Percentiles rank a stretch among this genome's conserved stretches.
phyloP scores from a whole-genome alignment of 2,113 vertebrate genomes.

The Amblyornis subalaris region DNA sequence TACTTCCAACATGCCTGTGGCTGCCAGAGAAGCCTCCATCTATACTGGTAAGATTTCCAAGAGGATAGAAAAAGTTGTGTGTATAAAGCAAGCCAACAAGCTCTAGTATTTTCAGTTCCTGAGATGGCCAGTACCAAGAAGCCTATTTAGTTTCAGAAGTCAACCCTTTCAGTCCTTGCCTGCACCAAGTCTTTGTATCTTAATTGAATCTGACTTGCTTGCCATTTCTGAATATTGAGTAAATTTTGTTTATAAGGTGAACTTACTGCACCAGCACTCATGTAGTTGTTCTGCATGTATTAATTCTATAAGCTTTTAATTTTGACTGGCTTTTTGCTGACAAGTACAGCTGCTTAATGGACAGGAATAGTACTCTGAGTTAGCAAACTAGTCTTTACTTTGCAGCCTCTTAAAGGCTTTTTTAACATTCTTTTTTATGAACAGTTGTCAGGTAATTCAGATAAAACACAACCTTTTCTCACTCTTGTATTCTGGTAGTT shows the following conservation, averaged over 20 bases:
- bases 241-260: neutral
- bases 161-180: neutral
- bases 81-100: neutral
- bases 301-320: neutral
- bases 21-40: constrained; percentile 97
- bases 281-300: neutral
- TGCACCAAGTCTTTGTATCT: neutral
- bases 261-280: neutral
- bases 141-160: neutral
- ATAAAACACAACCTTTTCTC: neutral
- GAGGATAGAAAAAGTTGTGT: neutral
- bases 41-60: constrained; percentile 85
- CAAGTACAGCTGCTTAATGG: neutral
- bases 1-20: constrained; percentile 98
- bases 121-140: neutral
- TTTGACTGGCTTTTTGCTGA: neutral
- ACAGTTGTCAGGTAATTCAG: neutral
- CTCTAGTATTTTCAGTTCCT: neutral
- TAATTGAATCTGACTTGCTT: neutral
- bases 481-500: neutral
- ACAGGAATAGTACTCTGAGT: neutral
- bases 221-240: neutral
- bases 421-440: neutral
- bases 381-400: neutral
- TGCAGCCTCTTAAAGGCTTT: neutral